Base-by-base conservation (phyloP, 2,888 invertebrate species). In the Hedya salicella region DNA sequence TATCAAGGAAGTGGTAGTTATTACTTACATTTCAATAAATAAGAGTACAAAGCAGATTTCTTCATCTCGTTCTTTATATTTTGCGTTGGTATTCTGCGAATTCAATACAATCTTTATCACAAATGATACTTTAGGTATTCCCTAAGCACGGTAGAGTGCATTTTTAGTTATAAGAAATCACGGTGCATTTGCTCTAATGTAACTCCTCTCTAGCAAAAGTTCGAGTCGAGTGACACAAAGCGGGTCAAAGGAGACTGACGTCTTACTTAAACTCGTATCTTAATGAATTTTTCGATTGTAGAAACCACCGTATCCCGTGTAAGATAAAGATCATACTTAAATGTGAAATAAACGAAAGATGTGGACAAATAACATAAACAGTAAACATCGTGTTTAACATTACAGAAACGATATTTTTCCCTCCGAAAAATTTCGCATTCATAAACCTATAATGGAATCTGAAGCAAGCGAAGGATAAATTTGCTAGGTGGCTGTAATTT, bases 161-260 rank as follows among this genome's bases (percentile, higher is more conserved):
- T 57, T 57, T 46, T 46, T 19, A 46, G 32, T 57, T 46, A 57
- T 46, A 57, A 19, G 44, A 46, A 57, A 44, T 57, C 44, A 57
- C 57, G 57, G 57, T 32, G 57, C 32, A 46, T 57, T 57, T 32
- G 30, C 17, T 46, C 57, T 32, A 46, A 57, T 57, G 32, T 19
- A 30, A 32, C 36, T 46, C 17, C 19, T 57, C 19, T 57, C 44
- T 32, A 46, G 57, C 32, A 57, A 57, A 57, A 44, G 44, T 46
- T 44, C 57, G 56, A 54, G 40, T 54, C 57, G 46, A 56, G 44
- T 46, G 44, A 19, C 32, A 57, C n/a, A 57, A 30, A 44, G 30
- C 46, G 57, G 39, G 16, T 17, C n/a, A 32, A 13, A 17, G 13
- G 52, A 14, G 13, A 56, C 11, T 54, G 30, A 30, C 17, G 16